Percentiles rank a stretch among this genome's conserved stretches.
Evolutionary conservation across 1,140 invertebrate species (phyloP).

Genomic region (Popillia japonica): DNA sequence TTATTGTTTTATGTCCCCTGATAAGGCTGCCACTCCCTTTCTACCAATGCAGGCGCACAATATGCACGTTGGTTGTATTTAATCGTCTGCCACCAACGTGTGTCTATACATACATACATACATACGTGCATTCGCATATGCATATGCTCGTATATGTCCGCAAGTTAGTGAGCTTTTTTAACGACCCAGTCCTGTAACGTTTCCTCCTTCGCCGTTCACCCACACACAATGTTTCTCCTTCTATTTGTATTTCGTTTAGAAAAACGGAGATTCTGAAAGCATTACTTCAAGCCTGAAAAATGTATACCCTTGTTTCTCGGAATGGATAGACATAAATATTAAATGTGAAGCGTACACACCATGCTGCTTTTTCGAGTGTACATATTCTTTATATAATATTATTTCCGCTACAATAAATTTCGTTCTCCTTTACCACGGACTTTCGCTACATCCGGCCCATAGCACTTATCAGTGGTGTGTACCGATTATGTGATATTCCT

Average conservation of each 20-base stretch:
- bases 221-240: neutral
- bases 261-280: conserved; percentile 11
- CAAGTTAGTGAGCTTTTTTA: no score
- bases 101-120: no score
- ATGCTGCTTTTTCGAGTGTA: conserved; percentile 15
- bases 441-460: no score
- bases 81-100: neutral
- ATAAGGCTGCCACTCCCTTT: conserved; percentile 3
- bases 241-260: conserved; percentile 25
- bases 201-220: no score
- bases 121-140: no score
- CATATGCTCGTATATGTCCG: no score
- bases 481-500: no score
- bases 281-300: conserved; percentile 29
- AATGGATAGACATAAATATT: conserved; percentile 31
- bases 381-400: conserved; percentile 18
- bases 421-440: neutral
- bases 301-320: conserved; percentile 11
- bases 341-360: conserved; percentile 8
- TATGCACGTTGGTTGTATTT: neutral
- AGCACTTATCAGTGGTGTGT: no score
- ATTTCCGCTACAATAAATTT: conserved; percentile 21
- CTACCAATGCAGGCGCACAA: neutral
- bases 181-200: no score
- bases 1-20: conserved; percentile 1